A percentile compares a stretch with the other conserved stretches of the same genome.
phyloP scores from a whole-genome alignment of 2,113 vertebrate genomes.

The Myanophis thanlyinensis region DNA sequence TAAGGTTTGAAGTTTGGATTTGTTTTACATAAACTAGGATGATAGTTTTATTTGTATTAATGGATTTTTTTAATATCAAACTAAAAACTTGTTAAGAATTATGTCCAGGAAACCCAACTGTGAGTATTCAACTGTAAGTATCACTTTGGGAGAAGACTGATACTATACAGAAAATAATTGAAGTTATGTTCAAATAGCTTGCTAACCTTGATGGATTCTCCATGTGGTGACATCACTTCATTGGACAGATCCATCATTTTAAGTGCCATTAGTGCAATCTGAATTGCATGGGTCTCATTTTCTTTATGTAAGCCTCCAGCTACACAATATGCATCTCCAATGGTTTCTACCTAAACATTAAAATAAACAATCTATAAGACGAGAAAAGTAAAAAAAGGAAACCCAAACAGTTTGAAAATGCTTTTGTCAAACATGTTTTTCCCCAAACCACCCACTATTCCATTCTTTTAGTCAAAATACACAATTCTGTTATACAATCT shows the following conservation, averaged over 20 bases:
- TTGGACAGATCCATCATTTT: slow-evolving; percentile 98
- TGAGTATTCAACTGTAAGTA: not conserved
- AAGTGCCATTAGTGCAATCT: slow-evolving; percentile 93
- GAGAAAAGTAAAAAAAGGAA: slow-evolving; percentile 5
- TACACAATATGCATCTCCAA: slow-evolving; percentile 97
- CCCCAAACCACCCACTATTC: not conserved
- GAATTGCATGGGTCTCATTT: slow-evolving; percentile 89
- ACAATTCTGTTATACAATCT: slow-evolving; percentile 4
- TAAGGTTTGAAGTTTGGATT: not conserved
- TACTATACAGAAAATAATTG: slow-evolving; percentile 21
- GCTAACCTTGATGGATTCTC: slow-evolving; percentile 91
- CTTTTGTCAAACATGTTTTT: not conserved
- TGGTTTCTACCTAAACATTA: slow-evolving; percentile 90
- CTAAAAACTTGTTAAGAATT: not conserved
- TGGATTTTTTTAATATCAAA: not conserved
- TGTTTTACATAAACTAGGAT: not conserved
- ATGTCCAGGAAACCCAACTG: not conserved
- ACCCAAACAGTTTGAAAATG: not conserved
- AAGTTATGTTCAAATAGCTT: not conserved
- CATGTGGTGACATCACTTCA: slow-evolving; percentile 91
- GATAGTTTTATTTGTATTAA: not conserved
- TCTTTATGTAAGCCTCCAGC: slow-evolving; percentile 94
- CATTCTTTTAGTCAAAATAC: not conserved
- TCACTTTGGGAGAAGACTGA: not conserved
- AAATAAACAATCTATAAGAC: slow-evolving; percentile 31